Evolutionary conservation across 2,888 invertebrate genomes (phyloP).

Genomic region (Catocala fraxini): DNA sequence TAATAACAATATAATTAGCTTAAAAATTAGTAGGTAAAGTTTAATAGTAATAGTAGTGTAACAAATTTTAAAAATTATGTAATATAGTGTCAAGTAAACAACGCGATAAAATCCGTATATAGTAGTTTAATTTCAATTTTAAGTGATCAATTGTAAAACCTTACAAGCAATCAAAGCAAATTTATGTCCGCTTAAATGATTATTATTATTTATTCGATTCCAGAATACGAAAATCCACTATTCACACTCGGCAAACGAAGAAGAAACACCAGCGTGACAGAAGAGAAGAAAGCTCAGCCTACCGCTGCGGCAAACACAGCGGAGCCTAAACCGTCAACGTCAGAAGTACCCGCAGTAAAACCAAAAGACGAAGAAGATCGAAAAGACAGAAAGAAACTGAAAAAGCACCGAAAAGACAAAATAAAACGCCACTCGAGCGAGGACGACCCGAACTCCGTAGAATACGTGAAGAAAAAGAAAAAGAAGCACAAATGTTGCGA

Average conservation of each 20-base stretch:
- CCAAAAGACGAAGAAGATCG: conserved; percentile 81
- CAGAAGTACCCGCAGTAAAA: conserved; percentile 40
- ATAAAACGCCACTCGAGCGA: conserved; percentile 80
- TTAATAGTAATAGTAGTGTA: no score
- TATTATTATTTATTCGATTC: conserved; percentile 55
- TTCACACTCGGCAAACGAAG: conserved; percentile 92
- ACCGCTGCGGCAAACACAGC: conserved; percentile 47
- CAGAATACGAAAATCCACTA: conserved; percentile 95
- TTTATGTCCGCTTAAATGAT: no score
- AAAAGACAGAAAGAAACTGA: conserved; percentile 89
- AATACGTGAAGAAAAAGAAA: conserved; percentile 89
- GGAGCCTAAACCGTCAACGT: conserved; percentile 60
- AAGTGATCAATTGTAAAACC: no score
- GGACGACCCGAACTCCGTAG: conserved; percentile 72
- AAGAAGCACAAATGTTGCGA: conserved; percentile 91
- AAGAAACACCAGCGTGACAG: conserved; percentile 90
- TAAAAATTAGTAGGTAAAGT: no score
- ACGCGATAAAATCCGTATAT: no score
- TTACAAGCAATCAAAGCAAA: no score
- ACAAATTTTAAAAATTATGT: no score
- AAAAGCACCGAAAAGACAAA: conserved; percentile 91
- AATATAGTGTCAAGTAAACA: no score
- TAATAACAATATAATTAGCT: no score
- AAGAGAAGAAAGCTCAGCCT: conserved; percentile 81
- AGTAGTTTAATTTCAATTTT: no score